Evolutionary conservation across 2,888 invertebrate genomes (phyloP).

Genomic region (Eupeodes luniger): DNA sequence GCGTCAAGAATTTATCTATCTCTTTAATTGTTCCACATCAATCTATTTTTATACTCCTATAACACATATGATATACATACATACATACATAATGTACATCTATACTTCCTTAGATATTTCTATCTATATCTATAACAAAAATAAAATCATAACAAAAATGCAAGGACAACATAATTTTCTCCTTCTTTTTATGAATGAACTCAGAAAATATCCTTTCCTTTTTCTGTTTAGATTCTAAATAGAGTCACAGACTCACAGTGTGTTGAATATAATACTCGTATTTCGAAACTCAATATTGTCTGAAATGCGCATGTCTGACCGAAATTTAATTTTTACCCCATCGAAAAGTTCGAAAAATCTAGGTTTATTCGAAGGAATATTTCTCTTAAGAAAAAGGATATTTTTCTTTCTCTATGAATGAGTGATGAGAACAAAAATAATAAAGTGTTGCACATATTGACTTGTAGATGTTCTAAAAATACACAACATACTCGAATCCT

Average conservation of each 20-base stretch:
- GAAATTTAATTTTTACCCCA: slow-evolving; percentile 26
- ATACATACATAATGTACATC: not conserved
- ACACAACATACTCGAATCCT: not conserved
- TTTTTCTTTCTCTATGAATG: slow-evolving; percentile 7
- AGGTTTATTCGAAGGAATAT: not conserved
- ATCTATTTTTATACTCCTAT: slow-evolving; percentile 33
- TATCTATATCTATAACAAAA: not conserved
- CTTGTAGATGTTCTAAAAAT: not conserved
- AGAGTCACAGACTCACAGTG: not conserved
- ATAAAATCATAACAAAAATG: slow-evolving; percentile 30
- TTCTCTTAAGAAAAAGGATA: slow-evolving; percentile 62
- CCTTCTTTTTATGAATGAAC: slow-evolving; percentile 69
- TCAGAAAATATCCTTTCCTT: slow-evolving; percentile 32
- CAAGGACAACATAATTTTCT: slow-evolving; percentile 58
- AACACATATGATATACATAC: not conserved
- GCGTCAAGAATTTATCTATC: slow-evolving; percentile 30
- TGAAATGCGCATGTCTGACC: slow-evolving; percentile 54
- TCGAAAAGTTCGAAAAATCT: slow-evolving; percentile 59
- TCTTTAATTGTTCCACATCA: slow-evolving; percentile 55
- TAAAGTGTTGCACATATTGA: slow-evolving; percentile 7
- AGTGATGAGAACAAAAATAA: not conserved
- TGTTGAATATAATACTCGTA: slow-evolving; percentile 36
- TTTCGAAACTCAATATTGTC: not conserved
- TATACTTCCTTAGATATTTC: not conserved
- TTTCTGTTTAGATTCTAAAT: not conserved